phyloP scores from a whole-genome alignment of 2,113 vertebrate genomes.

The Raja brachyura region DNA sequence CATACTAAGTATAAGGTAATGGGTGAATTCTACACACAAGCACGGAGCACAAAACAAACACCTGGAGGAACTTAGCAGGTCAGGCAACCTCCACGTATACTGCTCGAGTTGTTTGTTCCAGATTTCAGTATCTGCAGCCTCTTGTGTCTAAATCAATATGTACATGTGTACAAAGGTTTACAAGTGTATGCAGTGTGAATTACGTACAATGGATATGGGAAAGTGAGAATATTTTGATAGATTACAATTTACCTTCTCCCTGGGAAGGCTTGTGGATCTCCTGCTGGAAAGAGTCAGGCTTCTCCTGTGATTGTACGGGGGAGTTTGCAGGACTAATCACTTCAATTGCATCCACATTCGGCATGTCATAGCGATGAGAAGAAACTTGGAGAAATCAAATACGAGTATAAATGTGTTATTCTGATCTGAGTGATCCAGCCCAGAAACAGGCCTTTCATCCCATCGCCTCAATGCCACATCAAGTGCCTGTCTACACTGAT shows the following conservation, averaged over 20 bases:
- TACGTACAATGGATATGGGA: not conserved
- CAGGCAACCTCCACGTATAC: too few species aligned
- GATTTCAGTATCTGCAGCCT: too few species aligned
- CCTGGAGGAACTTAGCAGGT: too few species aligned
- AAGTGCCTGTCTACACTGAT: too few species aligned
- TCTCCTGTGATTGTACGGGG: conserved; percentile 78
- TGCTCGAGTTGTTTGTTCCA: too few species aligned
- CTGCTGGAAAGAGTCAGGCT: conserved; percentile 59
- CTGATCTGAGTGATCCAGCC: not conserved
- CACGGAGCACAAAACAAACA: too few species aligned
- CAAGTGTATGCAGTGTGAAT: not conserved
- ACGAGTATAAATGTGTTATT: not conserved
- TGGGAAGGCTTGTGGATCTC: conserved; percentile 63
- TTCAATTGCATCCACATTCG: conserved; percentile 78
- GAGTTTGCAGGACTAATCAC: conserved; percentile 92
- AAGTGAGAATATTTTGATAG: not conserved
- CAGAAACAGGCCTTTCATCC: too few species aligned
- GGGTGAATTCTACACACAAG: not conserved
- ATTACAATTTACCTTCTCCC: conserved; percentile 62
- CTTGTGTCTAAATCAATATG: too few species aligned
- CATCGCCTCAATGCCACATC: too few species aligned
- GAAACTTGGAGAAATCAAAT: conserved; percentile 62
- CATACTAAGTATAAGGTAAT: too few species aligned
- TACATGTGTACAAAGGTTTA: too few species aligned
- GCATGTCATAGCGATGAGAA: conserved; percentile 81